A percentile compares a stretch with the other conserved stretches of the same genome.
Evolutionary conservation across 1,140 invertebrate species (phyloP).

Genomic region (Heliconius hewitsoni): DNA sequence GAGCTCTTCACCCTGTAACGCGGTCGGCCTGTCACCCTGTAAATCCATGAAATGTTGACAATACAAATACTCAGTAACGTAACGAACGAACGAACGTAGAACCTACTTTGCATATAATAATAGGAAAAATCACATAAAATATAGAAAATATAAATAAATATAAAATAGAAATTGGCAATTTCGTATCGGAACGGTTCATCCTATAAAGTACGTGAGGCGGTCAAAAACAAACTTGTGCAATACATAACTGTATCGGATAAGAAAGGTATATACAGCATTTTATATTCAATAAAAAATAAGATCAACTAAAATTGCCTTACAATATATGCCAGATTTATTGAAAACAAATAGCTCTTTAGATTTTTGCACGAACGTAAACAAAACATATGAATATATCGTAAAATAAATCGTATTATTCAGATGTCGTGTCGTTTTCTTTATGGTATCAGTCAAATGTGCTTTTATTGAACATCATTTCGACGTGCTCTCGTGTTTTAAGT

Average conservation of each 20-base stretch:
- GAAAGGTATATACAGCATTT: conserved; percentile 67
- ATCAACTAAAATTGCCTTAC: conserved; percentile 64
- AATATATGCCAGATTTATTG: conserved; percentile 57
- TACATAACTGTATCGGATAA: conserved; percentile 77
- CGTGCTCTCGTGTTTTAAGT: neutral
- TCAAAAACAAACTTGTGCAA: conserved; percentile 79
- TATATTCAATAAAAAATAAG: conserved; percentile 65
- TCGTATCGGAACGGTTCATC: conserved; percentile 73
- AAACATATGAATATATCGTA: conserved; percentile 8
- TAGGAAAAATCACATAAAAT: conserved; percentile 44
- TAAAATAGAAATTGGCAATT: conserved; percentile 77
- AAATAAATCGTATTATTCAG: conserved; percentile 11
- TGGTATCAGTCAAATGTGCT: neutral
- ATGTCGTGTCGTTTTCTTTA: neutral
- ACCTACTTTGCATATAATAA: neutral
- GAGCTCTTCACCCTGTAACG: too few relatives aligned
- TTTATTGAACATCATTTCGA: neutral
- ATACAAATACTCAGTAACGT: too few relatives aligned
- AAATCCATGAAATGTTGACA: too few relatives aligned
- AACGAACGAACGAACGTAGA: neutral
- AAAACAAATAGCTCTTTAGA: conserved; percentile 1
- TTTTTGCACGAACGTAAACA: conserved; percentile 6
- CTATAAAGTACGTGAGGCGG: conserved; percentile 79
- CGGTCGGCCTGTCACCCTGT: too few relatives aligned
- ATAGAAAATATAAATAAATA: conserved; percentile 67